phyloP scores from a whole-genome alignment of 2,113 vertebrate species.

The Rhadina sibilatrix region DNA sequence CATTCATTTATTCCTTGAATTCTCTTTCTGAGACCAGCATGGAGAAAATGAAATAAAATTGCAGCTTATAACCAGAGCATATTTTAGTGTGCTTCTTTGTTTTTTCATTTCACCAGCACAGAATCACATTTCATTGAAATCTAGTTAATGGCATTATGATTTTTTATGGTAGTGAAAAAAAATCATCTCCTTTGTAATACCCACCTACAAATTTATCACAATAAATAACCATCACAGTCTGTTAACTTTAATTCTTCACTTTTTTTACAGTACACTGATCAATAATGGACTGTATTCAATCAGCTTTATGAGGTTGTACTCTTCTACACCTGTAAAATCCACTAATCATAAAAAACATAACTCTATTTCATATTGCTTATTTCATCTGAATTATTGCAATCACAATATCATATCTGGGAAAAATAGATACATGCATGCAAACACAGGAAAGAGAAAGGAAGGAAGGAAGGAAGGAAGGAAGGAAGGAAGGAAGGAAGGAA shows the following conservation, averaged over 20 bases:
- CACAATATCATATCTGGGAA: neutral
- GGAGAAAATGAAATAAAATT: neutral
- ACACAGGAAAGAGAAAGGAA: fast-evolving
- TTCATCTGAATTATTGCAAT: neutral
- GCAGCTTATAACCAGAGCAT: neutral
- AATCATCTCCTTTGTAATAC: neutral
- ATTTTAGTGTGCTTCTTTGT: neutral
- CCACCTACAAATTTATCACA: neutral
- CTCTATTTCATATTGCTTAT: neutral
- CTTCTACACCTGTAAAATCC: neutral
- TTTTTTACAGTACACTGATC: neutral
- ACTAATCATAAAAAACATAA: neutral
- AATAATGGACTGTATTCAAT: neutral
- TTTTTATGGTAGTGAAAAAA: neutral
- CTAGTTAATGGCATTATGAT: neutral
- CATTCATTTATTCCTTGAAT: neutral
- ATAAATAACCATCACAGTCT: neutral
- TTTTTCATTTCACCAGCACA: neutral
- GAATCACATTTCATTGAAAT: neutral
- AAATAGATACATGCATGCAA: neutral
- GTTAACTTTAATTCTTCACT: conserved; percentile 18
- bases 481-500: neutral
- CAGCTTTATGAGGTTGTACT: neutral
- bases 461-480: too few relatives aligned
- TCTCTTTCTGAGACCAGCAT: neutral